A percentile compares a stretch with the other conserved stretches of the same genome.
Conservation (phyloP, 2,888 invertebrate species). For the Acrobasis consociella region DNA sequence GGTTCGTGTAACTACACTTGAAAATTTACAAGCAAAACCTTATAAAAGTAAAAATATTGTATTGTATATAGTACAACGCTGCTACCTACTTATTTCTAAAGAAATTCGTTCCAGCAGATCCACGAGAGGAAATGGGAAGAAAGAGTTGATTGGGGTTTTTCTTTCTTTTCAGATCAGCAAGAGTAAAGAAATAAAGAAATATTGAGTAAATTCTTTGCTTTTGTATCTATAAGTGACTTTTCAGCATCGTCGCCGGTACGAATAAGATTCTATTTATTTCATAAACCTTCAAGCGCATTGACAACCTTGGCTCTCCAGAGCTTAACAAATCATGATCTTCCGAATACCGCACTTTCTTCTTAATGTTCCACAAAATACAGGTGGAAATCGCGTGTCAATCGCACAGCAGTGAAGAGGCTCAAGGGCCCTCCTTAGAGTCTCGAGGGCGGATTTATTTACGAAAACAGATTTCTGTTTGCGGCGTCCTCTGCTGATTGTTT, state of each 20-base stretch:
- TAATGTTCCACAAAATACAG: constrained; percentile 1
- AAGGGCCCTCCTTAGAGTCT: constrained; percentile 10
- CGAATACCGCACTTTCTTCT: neutral
- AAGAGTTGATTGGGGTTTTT: too few species aligned
- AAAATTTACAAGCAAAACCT: too few species aligned
- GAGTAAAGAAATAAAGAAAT: too few species aligned
- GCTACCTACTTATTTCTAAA: too few species aligned
- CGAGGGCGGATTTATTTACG: constrained; percentile 19
- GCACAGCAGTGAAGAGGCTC: constrained; percentile 9
- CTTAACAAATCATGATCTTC: neutral
- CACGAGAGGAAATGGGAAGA: too few species aligned
- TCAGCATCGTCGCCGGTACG: too few species aligned
- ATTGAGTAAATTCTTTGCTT: neutral
- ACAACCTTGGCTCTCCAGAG: neutral
- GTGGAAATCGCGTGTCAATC: constrained; percentile 10
- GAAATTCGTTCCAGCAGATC: too few species aligned
- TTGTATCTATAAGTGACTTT: neutral
- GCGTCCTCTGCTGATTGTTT: constrained; percentile 15
- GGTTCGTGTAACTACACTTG: too few species aligned
- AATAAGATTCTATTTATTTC: neutral
- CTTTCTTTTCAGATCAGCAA: too few species aligned
- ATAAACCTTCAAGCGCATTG: constrained; percentile 1
- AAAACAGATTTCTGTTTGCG: constrained; percentile 20
- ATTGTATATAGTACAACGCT: too few species aligned
- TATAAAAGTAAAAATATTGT: too few species aligned